These are phyloP conservation scores for Cosmia trapezina DNA, from an alignment of 2,888 invertebrate species.

Conservation along the genomic window DNA sequence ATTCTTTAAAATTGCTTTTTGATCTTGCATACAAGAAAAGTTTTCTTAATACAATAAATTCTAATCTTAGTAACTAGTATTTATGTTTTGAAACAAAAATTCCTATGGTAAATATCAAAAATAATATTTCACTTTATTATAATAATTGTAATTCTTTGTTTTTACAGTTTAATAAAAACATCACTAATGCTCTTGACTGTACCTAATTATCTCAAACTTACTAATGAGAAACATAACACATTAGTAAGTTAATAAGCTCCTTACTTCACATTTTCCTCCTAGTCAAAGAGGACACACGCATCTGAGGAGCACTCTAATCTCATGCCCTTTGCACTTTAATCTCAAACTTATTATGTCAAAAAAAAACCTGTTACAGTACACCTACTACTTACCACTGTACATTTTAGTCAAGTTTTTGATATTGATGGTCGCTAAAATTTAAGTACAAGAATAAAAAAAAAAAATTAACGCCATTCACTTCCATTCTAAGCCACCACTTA, in stretches of 20 bases:
- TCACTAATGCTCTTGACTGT: neutral
- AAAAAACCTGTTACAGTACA: neutral
- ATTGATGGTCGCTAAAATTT: no score
- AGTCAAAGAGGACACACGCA: no score
- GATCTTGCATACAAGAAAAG: neutral
- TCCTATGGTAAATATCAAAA: neutral
- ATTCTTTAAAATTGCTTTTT: neutral
- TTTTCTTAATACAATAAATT: neutral
- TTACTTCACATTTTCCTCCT: neutral
- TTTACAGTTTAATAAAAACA: neutral
- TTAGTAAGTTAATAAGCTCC: neutral
- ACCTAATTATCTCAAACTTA: neutral
- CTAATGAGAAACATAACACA: neutral
- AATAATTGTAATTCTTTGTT: neutral
- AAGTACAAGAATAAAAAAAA: no score
- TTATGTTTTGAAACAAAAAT: neutral
- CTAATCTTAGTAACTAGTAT: neutral
- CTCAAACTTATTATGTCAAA: no score
- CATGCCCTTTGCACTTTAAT: no score
- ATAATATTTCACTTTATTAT: neutral
- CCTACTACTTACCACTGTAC: neutral
- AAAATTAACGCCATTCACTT: no score
- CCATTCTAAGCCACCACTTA: slow-evolving; percentile 6
- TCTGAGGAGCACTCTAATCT: no score
- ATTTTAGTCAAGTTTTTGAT: neutral